Evolutionary conservation across 1,140 invertebrate species (phyloP).

Genomic region (Polypedilum pembai): DNA sequence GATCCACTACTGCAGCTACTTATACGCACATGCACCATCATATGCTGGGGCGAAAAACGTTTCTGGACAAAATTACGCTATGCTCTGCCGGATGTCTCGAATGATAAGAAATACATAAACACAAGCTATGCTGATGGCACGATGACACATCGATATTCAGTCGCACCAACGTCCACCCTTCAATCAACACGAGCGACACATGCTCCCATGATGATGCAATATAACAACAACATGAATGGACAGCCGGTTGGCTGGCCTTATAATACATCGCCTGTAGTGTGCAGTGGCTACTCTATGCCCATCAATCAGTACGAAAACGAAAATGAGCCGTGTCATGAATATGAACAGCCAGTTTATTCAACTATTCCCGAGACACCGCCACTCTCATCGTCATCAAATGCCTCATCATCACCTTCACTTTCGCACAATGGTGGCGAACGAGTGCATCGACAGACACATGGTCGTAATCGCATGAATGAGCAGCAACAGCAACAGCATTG

Average conservation of each 20-base stretch:
- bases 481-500: neutral
- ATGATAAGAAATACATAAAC: constrained; percentile 21
- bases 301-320: constrained; percentile 23
- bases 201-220: constrained; percentile 24
- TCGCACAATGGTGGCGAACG: neutral
- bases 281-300: constrained; percentile 9
- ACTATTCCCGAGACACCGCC: constrained; percentile 1
- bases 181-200: too few relatives aligned
- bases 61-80: constrained; percentile 87
- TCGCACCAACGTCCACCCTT: constrained; percentile 15
- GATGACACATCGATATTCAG: constrained; percentile 9
- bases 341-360: constrained; percentile 15
- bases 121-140: constrained; percentile 58
- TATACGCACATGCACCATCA: constrained; percentile 74
- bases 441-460: too few relatives aligned
- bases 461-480: neutral
- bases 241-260: neutral
- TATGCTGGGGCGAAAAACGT: constrained; percentile 75
- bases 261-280: constrained; percentile 22
- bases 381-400: constrained; percentile 23
- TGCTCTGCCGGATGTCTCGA: constrained; percentile 67
- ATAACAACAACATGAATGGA: too few relatives aligned
- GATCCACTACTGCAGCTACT: constrained; percentile 76
- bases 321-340: constrained; percentile 19
- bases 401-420: neutral